Conservation (phyloP, 2,797 vertebrate species). For the Microtus obscurus region DNA sequence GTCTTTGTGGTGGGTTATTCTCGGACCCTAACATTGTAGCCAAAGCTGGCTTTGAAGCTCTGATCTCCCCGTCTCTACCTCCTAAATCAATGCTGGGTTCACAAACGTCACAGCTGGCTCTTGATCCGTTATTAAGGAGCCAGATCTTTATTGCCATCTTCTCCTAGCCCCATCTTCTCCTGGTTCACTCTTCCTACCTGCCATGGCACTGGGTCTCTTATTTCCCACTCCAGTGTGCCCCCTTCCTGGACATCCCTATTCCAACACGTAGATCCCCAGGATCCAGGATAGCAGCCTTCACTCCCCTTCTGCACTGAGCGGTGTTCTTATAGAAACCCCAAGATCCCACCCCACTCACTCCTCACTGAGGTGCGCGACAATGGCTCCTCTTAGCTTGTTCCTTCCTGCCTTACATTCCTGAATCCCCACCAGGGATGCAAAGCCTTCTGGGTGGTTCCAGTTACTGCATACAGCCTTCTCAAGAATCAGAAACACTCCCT, state of each 20-base stretch:
- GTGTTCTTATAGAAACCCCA: background rate
- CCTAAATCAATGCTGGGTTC: background rate
- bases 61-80: background rate
- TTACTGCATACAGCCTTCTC: background rate
- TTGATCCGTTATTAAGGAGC: background rate
- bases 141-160: background rate
- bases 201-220: background rate
- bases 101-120: background rate
- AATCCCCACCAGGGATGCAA: background rate
- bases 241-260: background rate
- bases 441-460: constrained; percentile 21
- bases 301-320: background rate
- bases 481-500: background rate
- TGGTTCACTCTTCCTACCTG: background rate
- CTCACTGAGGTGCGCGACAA: background rate
- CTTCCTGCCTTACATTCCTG: background rate
- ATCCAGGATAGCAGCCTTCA: background rate
- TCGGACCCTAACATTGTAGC: background rate
- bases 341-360: background rate
- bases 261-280: background rate
- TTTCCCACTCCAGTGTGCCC: background rate
- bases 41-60: background rate
- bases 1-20: background rate
- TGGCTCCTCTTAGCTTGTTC: background rate
- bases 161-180: background rate